Evolutionary conservation across 2,113 vertebrate genomes (phyloP).

Genomic region (Nycticebus coucang): DNA sequence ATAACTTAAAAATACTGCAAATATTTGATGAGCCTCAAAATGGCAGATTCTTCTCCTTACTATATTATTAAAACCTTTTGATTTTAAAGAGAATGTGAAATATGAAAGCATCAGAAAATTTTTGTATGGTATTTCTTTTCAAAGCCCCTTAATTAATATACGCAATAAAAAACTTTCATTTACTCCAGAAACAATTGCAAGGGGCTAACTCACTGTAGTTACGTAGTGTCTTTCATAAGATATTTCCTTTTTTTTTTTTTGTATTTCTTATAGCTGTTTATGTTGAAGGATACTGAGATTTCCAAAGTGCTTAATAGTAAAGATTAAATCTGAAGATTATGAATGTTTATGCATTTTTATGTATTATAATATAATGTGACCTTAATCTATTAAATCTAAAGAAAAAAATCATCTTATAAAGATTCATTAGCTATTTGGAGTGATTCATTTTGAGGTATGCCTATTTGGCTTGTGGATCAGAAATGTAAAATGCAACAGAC

Average conservation of each 20-base stretch:
- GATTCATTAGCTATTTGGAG: constrained; percentile 65
- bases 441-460: constrained; percentile 68
- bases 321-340: constrained; percentile 79
- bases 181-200: not conserved
- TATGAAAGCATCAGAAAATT: constrained; percentile 70
- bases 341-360: constrained; percentile 78
- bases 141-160: not conserved
- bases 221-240: constrained; percentile 24
- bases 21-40: constrained; percentile 22
- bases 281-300: constrained; percentile 74
- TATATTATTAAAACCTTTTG: constrained; percentile 52
- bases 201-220: not conserved
- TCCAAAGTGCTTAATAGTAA: constrained; percentile 71
- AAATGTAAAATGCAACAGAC: constrained; percentile 62
- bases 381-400: constrained; percentile 79
- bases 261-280: constrained; percentile 71
- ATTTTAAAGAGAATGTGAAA: constrained; percentile 53
- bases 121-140: not conserved
- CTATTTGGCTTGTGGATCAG: constrained; percentile 61
- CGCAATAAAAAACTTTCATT: not conserved
- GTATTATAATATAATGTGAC: constrained; percentile 74
- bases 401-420: constrained; percentile 74
- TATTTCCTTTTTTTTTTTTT: constrained; percentile 75
- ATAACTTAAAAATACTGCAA: constrained; percentile 54
- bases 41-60: constrained; percentile 35